Percentiles rank a stretch among this genome's conserved stretches.
Conservation (phyloP, 2,113 vertebrate genomes). For the Vireo altiloquus region DNA sequence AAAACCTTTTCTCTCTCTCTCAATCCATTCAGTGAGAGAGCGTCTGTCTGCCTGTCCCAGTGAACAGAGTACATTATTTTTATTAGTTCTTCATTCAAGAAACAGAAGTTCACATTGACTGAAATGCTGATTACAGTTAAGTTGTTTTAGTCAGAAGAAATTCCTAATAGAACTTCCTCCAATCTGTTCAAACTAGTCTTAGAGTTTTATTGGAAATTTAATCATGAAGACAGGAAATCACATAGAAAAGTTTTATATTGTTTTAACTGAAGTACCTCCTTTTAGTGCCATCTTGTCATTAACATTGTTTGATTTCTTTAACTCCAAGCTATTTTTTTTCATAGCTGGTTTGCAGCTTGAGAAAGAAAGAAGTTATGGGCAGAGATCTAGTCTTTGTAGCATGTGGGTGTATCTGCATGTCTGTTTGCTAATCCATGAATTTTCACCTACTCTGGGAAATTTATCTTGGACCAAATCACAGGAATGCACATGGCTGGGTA, state of each 20-base stretch:
- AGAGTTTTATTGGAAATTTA: background rate
- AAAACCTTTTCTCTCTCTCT: no score
- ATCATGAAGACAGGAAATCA: background rate
- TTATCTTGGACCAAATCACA: background rate
- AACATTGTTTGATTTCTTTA: background rate
- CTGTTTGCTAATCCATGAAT: background rate
- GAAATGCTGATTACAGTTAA: background rate
- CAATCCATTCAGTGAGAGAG: no score
- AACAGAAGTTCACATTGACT: background rate
- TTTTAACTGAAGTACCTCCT: background rate
- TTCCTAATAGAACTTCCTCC: background rate
- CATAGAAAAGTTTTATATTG: background rate
- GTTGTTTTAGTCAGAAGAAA: background rate
- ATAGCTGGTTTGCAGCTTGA: background rate
- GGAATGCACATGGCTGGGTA: background rate
- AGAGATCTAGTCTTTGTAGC: background rate
- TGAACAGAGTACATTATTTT: background rate
- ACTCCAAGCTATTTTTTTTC: background rate
- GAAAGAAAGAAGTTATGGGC: background rate
- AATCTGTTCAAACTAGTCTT: background rate
- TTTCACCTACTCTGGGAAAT: background rate
- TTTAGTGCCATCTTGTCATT: background rate
- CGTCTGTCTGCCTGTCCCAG: no score
- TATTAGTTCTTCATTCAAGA: background rate
- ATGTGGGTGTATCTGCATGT: background rate